phyloP scores from a whole-genome alignment of 2,888 invertebrate genomes.

The Heteromyza rotundicornis region DNA sequence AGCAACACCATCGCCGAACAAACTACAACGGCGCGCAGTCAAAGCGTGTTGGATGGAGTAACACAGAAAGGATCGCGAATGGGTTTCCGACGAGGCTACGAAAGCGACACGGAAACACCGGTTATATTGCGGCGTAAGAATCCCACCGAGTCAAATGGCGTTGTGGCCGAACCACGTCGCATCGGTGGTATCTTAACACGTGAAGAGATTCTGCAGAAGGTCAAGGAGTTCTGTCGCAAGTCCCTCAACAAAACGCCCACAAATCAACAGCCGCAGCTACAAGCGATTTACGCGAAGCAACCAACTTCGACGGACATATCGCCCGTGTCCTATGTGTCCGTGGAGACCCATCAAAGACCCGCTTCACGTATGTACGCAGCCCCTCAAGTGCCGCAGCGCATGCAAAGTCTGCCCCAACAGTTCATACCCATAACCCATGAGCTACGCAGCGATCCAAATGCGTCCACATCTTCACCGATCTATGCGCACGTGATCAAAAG shows the following conservation, averaged over 20 bases:
- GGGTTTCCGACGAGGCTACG: constrained; percentile 37
- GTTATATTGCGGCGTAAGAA: constrained; percentile 44
- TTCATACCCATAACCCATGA: constrained; percentile 31
- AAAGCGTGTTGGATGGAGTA: constrained; percentile 58
- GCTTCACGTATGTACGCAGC: constrained; percentile 43
- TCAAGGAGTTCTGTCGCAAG: constrained; percentile 61
- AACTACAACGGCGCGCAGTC: constrained; percentile 48
- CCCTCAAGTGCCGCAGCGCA: constrained; percentile 57
- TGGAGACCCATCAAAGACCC: constrained; percentile 51
- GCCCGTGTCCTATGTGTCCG: constrained; percentile 59
- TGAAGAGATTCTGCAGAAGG: constrained; percentile 59
- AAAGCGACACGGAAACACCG: constrained; percentile 48
- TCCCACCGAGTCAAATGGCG: constrained; percentile 18
- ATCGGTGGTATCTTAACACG: constrained; percentile 51
- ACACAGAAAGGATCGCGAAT: constrained; percentile 23
- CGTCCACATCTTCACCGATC: constrained; percentile 48
- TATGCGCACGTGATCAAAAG: constrained; percentile 60
- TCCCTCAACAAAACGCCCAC: constrained; percentile 56
- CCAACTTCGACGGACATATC: constrained; percentile 48
- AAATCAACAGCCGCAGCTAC: constrained; percentile 37
- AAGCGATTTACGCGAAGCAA: constrained; percentile 42
- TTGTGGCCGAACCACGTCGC: constrained; percentile 32
- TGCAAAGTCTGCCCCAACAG: constrained; percentile 53
- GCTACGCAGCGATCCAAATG: constrained; percentile 20
- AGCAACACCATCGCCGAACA: constrained; percentile 10